Percentiles rank a stretch among this genome's conserved stretches.
phyloP scores from a whole-genome alignment of 2,113 vertebrate genomes.

The Phyllostomus discolor region DNA sequence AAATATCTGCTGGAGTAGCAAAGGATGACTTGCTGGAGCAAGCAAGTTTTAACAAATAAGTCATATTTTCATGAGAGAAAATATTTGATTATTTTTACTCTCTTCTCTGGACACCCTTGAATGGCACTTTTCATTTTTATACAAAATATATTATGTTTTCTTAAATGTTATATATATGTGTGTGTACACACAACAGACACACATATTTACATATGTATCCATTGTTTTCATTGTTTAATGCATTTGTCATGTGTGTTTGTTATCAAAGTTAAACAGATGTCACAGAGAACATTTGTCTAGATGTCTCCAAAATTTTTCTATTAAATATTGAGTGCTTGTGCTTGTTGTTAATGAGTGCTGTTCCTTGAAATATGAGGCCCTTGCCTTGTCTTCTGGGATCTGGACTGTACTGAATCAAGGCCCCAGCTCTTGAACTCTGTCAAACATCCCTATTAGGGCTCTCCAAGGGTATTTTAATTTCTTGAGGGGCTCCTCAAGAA shows the following conservation, averaged over 20 bases:
- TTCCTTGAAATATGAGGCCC: neutral
- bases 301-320: neutral
- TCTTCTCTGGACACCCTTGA: neutral
- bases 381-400: neutral
- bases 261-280: neutral
- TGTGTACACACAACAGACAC: too few species aligned
- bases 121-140: neutral
- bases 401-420: neutral
- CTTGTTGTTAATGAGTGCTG: neutral
- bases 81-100: neutral
- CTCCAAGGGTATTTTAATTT: neutral
- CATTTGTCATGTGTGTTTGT: neutral
- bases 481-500: too few species aligned
- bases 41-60: neutral
- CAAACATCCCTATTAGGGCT: neutral
- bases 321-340: neutral
- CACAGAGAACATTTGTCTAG: neutral
- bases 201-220: neutral
- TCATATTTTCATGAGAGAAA: neutral
- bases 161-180: neutral
- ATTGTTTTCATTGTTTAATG: neutral
- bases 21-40: neutral
- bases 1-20: neutral
- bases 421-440: neutral
- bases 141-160: neutral